Evolutionary conservation across 1,140 invertebrate genomes (phyloP).

Genomic region (Oscheius sp.): DNA sequence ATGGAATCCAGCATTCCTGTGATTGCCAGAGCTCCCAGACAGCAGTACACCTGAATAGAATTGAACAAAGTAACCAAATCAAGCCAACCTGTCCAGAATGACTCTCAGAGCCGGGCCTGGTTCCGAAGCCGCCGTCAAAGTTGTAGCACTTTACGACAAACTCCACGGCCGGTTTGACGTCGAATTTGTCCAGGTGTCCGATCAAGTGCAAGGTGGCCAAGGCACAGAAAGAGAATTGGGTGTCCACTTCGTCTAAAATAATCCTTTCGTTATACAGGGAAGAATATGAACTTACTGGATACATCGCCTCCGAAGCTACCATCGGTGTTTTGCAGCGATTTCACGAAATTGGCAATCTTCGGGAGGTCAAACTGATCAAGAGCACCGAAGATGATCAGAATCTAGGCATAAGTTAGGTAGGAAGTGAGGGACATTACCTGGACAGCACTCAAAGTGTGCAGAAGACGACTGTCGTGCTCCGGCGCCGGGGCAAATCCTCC

Average conservation of each 20-base stretch:
- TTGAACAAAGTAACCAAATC: neutral
- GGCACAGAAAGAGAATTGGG: slow-evolving; percentile 93
- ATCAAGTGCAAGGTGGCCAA: slow-evolving; percentile 78
- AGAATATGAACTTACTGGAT: neutral
- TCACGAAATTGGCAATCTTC: slow-evolving; percentile 77
- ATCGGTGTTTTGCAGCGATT: slow-evolving; percentile 81
- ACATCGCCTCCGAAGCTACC: slow-evolving; percentile 79
- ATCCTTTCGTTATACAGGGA: too few relatives aligned
- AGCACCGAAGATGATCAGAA: neutral
- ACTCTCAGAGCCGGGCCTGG: slow-evolving; percentile 89
- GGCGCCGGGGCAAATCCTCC: slow-evolving; percentile 86
- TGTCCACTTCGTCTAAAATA: slow-evolving; percentile 71
- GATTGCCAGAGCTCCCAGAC: slow-evolving; percentile 85
- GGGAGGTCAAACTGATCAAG: slow-evolving; percentile 9
- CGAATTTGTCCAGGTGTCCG: slow-evolving; percentile 75
- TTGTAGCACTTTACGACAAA: slow-evolving; percentile 93
- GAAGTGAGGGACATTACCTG: slow-evolving; percentile 68
- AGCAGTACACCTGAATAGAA: slow-evolving; percentile 80
- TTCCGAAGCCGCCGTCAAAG: slow-evolving; percentile 98
- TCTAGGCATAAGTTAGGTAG: neutral
- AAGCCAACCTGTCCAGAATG: slow-evolving; percentile 76
- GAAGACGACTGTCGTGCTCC: slow-evolving; percentile 89
- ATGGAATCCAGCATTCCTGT: slow-evolving; percentile 77
- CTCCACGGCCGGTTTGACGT: slow-evolving; percentile 82
- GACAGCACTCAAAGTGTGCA: slow-evolving; percentile 88